Evolutionary conservation across 2,113 vertebrate genomes (phyloP).

Genomic region (Macrotus californicus): DNA sequence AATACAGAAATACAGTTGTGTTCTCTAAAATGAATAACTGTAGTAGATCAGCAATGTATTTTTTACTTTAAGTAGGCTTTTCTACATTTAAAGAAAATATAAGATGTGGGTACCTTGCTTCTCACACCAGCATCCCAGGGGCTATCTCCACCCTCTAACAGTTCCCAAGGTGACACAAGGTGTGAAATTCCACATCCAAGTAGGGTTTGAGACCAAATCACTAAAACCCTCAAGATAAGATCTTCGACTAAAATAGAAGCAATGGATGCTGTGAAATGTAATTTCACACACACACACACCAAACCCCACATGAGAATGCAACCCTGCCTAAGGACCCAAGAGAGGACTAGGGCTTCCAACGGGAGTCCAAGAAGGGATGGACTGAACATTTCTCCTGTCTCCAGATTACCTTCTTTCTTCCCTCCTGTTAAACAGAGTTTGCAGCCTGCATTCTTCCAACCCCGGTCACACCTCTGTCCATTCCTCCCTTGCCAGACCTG

Average conservation of each 20-base stretch:
- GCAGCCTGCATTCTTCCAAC: not conserved
- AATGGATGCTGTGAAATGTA: not conserved
- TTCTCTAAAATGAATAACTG: not conserved
- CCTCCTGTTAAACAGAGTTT: not conserved
- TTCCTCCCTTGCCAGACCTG: not conserved
- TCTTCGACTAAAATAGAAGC: not conserved
- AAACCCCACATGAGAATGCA: not conserved
- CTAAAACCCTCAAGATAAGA: not conserved
- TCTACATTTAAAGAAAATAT: not conserved
- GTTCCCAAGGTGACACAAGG: not conserved
- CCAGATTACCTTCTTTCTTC: not conserved
- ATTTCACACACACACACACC: not conserved
- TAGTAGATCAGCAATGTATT: not conserved
- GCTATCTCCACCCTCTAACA: not conserved
- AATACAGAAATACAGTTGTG: not conserved
- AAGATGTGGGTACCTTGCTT: not conserved
- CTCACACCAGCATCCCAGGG: not conserved
- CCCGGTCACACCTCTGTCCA: not conserved
- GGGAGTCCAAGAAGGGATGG: not conserved
- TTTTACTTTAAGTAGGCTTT: not conserved
- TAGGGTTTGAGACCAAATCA: slow-evolving; percentile 33
- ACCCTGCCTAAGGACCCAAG: not conserved
- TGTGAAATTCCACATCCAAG: not conserved
- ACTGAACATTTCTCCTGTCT: not conserved
- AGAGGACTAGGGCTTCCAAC: not conserved